Conservation (phyloP, 2,797 vertebrate genomes). For the Oophaga sylvatica region DNA sequence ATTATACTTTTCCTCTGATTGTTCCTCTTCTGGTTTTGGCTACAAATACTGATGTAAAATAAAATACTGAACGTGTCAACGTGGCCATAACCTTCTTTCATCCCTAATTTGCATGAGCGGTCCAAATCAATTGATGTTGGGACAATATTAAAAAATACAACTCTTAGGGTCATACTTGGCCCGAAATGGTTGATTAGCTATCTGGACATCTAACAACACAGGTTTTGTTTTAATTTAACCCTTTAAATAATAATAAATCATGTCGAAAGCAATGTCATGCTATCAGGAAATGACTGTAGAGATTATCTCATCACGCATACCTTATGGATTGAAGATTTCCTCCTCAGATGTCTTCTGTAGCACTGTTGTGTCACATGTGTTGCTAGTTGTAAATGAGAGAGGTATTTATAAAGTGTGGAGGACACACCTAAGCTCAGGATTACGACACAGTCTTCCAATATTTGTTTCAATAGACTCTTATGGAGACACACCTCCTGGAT, state of each 20-base stretch:
- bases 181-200: neutral
- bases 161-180: neutral
- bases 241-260: neutral
- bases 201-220: neutral
- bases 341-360: constrained; percentile 20
- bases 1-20: too few species aligned
- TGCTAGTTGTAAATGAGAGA: neutral
- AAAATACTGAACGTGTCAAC: too few species aligned
- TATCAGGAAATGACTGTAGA: neutral
- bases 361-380: constrained; percentile 47
- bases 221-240: neutral
- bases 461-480: constrained; percentile 46
- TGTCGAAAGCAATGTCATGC: neutral
- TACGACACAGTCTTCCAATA: constrained; percentile 64
- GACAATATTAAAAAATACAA: neutral
- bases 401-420: constrained; percentile 66
- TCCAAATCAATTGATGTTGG: neutral
- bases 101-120: neutral
- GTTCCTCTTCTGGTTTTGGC: too few species aligned
- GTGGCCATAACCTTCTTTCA: neutral
- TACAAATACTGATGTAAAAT: neutral
- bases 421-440: constrained; percentile 69
- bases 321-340: constrained; percentile 23
- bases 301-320: constrained; percentile 15
- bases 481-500: constrained; percentile 69